A percentile compares a stretch with the other conserved stretches of the same genome.
Conservation (phyloP, 2,113 vertebrate genomes). For the Hepsetus odoe region DNA sequence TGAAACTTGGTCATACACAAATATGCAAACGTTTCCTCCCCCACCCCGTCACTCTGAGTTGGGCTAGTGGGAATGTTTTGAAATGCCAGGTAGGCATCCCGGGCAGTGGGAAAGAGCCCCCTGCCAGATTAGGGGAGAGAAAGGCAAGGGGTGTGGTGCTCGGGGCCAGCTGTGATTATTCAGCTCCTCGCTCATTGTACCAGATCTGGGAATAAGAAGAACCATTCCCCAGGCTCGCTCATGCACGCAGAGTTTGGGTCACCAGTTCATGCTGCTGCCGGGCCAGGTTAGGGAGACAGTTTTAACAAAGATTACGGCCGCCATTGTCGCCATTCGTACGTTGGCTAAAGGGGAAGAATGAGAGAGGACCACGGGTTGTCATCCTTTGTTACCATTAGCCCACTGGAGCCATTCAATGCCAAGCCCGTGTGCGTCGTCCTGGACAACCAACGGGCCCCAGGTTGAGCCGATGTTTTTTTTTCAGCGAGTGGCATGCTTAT, state of each 20-base stretch:
- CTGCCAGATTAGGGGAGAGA: constrained; percentile 17
- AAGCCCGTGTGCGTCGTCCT: constrained; percentile 65
- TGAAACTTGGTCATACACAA: neutral
- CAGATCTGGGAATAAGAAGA: constrained; percentile 43
- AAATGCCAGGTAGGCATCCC: constrained; percentile 24
- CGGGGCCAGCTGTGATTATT: constrained; percentile 13
- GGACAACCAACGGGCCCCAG: constrained; percentile 70
- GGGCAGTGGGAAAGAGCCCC: constrained; percentile 38
- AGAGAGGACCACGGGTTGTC: constrained; percentile 83
- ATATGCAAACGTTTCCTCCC: constrained; percentile 13
- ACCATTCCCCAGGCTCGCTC: constrained; percentile 60
- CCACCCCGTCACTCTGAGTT: constrained; percentile 16
- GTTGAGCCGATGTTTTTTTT: constrained; percentile 68
- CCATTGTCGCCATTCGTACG: constrained; percentile 77
- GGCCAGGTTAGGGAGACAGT: constrained; percentile 76
- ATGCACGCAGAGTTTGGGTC: constrained; percentile 66
- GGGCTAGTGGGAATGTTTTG: constrained; percentile 28
- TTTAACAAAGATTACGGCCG: constrained; percentile 82
- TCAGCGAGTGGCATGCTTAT: constrained; percentile 62
- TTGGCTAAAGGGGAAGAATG: constrained; percentile 82
- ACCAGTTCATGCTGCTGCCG: constrained; percentile 72
- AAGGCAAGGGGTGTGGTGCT: neutral
- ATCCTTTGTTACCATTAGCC: constrained; percentile 80
- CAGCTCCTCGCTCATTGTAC: constrained; percentile 27
- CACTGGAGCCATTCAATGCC: constrained; percentile 80